Evolutionary conservation across 2,888 invertebrate genomes (phyloP).

Genomic region (Aelia acuminata): DNA sequence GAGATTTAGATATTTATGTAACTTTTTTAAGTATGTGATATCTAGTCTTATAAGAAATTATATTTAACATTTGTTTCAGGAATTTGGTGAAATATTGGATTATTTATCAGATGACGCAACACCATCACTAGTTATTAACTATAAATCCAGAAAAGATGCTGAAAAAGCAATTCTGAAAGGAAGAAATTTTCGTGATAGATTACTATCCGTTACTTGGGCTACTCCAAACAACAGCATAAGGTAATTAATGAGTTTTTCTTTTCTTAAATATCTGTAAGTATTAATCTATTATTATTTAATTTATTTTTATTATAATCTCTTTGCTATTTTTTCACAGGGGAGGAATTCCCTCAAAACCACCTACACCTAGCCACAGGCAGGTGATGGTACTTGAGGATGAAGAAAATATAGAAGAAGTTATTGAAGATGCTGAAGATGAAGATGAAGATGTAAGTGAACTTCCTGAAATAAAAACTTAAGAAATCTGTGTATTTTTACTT

Average conservation of each 20-base stretch:
- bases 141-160: conserved; percentile 82
- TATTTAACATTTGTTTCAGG: conserved; percentile 76
- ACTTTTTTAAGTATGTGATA: too few species aligned
- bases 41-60: too few species aligned
- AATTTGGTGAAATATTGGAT: conserved; percentile 90
- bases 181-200: conserved; percentile 79
- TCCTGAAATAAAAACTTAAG: not conserved
- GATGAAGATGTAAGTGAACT: conserved; percentile 69
- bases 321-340: conserved; percentile 60
- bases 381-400: conserved; percentile 70
- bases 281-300: not conserved
- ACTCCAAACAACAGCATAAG: conserved; percentile 67
- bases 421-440: conserved; percentile 70
- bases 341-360: conserved; percentile 68
- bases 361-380: conserved; percentile 61
- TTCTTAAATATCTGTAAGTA: not conserved
- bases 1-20: too few species aligned
- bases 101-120: conserved; percentile 81
- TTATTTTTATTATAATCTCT: not conserved
- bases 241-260: conserved; percentile 58
- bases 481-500: not conserved
- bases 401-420: conserved; percentile 70
- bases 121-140: conserved; percentile 83
- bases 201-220: conserved; percentile 72
- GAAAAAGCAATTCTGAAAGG: conserved; percentile 84